A percentile compares a stretch with the other conserved stretches of the same genome.
Conservation (phyloP, 2,888 invertebrate species). For the Biston betularia region DNA sequence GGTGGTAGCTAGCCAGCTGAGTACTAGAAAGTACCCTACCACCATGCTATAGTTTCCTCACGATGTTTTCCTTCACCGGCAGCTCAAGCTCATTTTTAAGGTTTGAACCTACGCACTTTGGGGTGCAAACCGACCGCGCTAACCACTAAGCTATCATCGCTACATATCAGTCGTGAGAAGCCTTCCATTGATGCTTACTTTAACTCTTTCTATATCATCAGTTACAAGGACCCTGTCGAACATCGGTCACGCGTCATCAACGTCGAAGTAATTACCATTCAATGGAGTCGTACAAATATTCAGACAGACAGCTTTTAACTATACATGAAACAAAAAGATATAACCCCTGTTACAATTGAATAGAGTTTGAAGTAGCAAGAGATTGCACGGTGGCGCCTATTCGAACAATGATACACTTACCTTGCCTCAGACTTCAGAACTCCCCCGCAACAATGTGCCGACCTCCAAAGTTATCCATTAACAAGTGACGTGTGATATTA, state of each 20-base stretch:
- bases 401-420: conserved; percentile 64
- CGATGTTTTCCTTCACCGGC: too few species aligned
- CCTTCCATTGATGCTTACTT: conserved; percentile 48
- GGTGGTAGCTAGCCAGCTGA: too few species aligned
- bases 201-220: conserved; percentile 54
- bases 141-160: too few species aligned
- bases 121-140: too few species aligned
- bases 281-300: conserved; percentile 49
- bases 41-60: too few species aligned
- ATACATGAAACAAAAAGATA: conserved; percentile 8
- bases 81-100: too few species aligned
- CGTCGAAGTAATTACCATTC: conserved; percentile 66
- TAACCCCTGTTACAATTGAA: conserved; percentile 12
- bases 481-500: conserved; percentile 36
- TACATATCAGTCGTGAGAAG: conserved; percentile 45
- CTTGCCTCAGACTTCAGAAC: conserved; percentile 67
- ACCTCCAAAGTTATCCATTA: conserved; percentile 59
- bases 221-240: conserved; percentile 60
- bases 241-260: conserved; percentile 68
- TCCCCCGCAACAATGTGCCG: conserved; percentile 68
- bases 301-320: conserved; percentile 21
- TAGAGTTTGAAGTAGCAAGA: conserved; percentile 25
- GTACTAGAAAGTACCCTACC: too few species aligned
- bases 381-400: conserved; percentile 31
- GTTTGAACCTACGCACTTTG: too few species aligned